Percentiles rank a stretch among this genome's conserved stretches.
Evolutionary conservation across 2,113 vertebrate species (phyloP).

Genomic region (Brienomyrus brachyistius): DNA sequence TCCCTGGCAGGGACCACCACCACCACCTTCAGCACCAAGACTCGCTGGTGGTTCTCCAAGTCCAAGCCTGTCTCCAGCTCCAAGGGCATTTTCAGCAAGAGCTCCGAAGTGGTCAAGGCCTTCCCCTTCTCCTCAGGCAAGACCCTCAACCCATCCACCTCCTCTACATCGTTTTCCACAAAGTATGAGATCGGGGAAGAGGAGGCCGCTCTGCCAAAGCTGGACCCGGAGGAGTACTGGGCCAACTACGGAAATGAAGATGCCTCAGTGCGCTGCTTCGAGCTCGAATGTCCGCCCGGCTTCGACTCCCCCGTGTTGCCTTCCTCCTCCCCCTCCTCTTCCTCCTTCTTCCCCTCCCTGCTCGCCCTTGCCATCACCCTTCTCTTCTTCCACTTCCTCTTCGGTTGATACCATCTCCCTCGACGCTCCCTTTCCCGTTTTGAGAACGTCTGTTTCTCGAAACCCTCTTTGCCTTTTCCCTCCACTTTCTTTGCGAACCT

Average conservation of each 20-base stretch:
- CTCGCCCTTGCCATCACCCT: slow-evolving; percentile 37
- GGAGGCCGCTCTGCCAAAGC: slow-evolving; percentile 62
- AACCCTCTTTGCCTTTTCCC: slow-evolving; percentile 35
- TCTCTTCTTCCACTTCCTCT: slow-evolving; percentile 55
- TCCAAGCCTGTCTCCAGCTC: slow-evolving; percentile 73
- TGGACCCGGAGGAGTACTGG: slow-evolving; percentile 75
- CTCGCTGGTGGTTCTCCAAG: slow-evolving; percentile 73
- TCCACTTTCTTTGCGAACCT: slow-evolving; percentile 36
- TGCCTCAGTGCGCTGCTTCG: slow-evolving; percentile 57
- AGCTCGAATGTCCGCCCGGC: slow-evolving; percentile 56
- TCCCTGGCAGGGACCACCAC: slow-evolving; percentile 64
- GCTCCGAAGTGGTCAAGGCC: slow-evolving; percentile 58
- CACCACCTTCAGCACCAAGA: slow-evolving; percentile 70
- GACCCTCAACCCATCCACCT: slow-evolving; percentile 39
- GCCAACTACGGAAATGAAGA: slow-evolving; percentile 73
- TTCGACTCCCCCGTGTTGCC: slow-evolving; percentile 45
- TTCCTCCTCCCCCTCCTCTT: slow-evolving; percentile 38
- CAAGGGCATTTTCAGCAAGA: slow-evolving; percentile 63
- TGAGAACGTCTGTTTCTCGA: slow-evolving; percentile 25
- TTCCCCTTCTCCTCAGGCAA: slow-evolving; percentile 53
- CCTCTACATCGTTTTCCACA: slow-evolving; percentile 31
- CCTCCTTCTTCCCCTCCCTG: slow-evolving; percentile 36
- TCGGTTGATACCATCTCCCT: slow-evolving; percentile 50
- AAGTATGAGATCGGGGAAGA: slow-evolving; percentile 62
- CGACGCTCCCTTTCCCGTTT: background rate